Conservation (phyloP, 2,113 vertebrate species). For the Neolamprologus longior region DNA sequence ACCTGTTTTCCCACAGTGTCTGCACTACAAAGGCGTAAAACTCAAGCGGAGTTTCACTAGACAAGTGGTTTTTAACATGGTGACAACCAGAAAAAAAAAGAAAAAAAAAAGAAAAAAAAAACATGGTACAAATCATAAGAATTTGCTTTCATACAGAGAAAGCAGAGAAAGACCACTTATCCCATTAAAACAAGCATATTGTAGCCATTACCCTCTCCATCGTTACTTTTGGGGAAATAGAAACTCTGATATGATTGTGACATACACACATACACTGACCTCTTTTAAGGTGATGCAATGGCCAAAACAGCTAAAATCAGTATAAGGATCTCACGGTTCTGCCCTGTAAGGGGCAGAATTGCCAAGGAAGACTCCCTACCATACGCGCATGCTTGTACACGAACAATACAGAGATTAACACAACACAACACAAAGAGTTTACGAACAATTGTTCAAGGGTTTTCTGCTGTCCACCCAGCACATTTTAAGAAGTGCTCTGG, state of each 20-base stretch:
- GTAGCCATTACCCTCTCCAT: not conserved
- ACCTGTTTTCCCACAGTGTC: not conserved
- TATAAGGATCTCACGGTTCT: not conserved
- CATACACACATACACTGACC: not conserved
- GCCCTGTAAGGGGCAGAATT: not conserved
- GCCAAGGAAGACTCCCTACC: not conserved
- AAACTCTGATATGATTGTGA: not conserved
- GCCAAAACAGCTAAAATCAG: not conserved
- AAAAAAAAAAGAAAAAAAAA: not conserved
- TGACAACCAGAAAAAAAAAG: not conserved
- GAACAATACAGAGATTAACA: not conserved
- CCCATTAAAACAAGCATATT: not conserved
- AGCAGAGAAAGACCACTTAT: not conserved
- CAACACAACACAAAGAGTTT: not conserved
- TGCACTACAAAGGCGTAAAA: not conserved
- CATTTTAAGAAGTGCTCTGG: conserved; percentile 17
- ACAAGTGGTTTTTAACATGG: not conserved
- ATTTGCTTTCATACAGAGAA: not conserved
- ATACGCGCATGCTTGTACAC: not conserved
- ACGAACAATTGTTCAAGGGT: not conserved
- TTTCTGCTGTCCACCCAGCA: not conserved
- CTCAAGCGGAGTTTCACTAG: not conserved
- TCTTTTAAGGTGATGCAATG: not conserved
- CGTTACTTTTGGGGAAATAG: not conserved
- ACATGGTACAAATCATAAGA: not conserved